Percentiles rank a stretch among this genome's conserved stretches.
Conservation (phyloP, 1,140 invertebrate species). For the Euura lappo region DNA sequence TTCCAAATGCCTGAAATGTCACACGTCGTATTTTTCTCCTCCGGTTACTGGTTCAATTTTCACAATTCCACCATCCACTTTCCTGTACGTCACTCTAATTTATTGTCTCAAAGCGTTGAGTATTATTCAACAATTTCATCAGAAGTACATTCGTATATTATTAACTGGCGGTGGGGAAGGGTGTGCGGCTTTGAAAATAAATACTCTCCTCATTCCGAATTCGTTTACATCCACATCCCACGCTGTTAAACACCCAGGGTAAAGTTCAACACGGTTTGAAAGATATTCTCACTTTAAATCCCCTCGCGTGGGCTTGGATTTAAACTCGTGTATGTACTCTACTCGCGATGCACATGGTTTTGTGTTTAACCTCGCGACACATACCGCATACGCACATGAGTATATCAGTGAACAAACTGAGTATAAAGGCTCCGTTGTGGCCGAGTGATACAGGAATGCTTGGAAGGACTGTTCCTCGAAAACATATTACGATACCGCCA, state of each 20-base stretch:
- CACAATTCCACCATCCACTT: neutral
- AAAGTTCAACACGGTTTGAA: neutral
- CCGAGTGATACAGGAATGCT: neutral
- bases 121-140: neutral
- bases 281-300: neutral
- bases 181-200: neutral
- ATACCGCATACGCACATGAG: neutral
- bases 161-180: neutral
- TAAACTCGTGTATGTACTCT: neutral
- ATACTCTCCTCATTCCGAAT: neutral
- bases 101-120: neutral
- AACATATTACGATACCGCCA: neutral
- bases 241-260: neutral
- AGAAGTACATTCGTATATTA: neutral
- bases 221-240: neutral
- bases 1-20: neutral
- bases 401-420: neutral
- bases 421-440: constrained; percentile 4
- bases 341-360: neutral
- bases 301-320: neutral
- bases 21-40: neutral
- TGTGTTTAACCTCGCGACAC: neutral
- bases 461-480: constrained; percentile 2
- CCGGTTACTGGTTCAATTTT: neutral
- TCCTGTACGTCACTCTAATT: neutral